Conservation (phyloP, 92 coral and sea anemone species). For the Phenganax subtilis region DNA sequence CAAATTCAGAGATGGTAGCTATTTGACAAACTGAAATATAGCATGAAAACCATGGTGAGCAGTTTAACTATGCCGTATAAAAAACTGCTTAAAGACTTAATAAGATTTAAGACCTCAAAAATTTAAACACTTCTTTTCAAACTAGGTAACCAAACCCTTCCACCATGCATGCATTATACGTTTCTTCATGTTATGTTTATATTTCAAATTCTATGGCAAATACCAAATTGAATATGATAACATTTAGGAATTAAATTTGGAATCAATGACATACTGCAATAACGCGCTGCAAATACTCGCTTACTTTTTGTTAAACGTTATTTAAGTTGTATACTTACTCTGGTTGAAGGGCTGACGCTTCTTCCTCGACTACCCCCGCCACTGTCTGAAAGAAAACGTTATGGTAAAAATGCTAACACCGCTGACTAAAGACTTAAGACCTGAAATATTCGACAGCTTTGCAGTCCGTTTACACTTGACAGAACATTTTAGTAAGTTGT, state of each 20-base stretch:
- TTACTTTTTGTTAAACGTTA: not conserved
- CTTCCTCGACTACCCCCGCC: constrained; percentile 32
- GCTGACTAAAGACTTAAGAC: not conserved
- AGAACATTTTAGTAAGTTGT: too few relatives aligned
- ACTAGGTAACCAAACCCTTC: too few relatives aligned
- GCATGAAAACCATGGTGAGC: not conserved
- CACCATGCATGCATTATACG: too few relatives aligned
- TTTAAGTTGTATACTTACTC: constrained; percentile 2
- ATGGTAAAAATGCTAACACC: not conserved
- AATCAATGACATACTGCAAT: too few relatives aligned
- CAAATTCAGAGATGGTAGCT: too few relatives aligned
- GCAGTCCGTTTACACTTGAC: not conserved
- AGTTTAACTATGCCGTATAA: not conserved
- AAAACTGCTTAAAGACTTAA: not conserved
- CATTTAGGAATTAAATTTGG: too few relatives aligned
- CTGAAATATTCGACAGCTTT: not conserved
- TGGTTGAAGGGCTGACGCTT: constrained; percentile 32
- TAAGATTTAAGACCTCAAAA: not conserved
- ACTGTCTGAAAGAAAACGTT: constrained; percentile 3
- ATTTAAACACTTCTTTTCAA: too few relatives aligned
- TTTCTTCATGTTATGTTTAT: too few relatives aligned
- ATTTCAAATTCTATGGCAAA: too few relatives aligned
- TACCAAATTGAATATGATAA: too few relatives aligned
- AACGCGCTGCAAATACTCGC: too few relatives aligned
- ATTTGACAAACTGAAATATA: too few relatives aligned